Evolutionary conservation across 2,888 invertebrate species (phyloP), one percentile per base, ranked within the genome.

Genomic region (Ferrisia virgata): DNA sequence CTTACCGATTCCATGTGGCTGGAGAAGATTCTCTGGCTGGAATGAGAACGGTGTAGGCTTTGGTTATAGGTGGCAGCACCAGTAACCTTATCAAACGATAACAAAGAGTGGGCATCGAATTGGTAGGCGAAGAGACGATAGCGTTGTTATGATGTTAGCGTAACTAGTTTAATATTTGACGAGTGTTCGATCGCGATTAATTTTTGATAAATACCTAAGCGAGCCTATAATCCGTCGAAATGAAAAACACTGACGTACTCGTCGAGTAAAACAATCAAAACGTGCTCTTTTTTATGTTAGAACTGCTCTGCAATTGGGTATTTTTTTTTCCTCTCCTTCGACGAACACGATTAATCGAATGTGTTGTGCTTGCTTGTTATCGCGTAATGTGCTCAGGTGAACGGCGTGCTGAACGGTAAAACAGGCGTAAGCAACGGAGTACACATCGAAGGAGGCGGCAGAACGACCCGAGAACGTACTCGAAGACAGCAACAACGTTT

Each of bases 381-480:
- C n/a, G n/a, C n/a, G n/a, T 18, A 25, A 64, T 69, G 15, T 22
- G 53, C 6, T 11, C 40, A 83, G 83, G 76, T 83, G 9, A 83
- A 83, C 47, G 83, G 83, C 11, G 76, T 83, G 18, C 33, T 83
- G 25, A 76, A 76, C 22, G 79, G 79, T 79, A 84, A 39, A n/a
- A 80, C 79, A 18, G 69, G 43, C 4, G 33, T 79, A 4, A 80
- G 22, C n/a, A 79, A 84, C 79, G 79, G 40, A 36, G 53, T 31
- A 31, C 47, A 81, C 81, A 15, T 43, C 79, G 84, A 78, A 53
- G 43, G 47, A 9, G 84, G 79, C 33, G 84, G 47, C 39, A 33
- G 84, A 39, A 84, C 79, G 6, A 84, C 84, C 2, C 33, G 84
- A 15, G 84, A 84, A 28, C 58, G 84, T 22, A 31, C 79, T 9